Conservation (phyloP, 2,888 invertebrate species). For the Strigamia maritima region DNA sequence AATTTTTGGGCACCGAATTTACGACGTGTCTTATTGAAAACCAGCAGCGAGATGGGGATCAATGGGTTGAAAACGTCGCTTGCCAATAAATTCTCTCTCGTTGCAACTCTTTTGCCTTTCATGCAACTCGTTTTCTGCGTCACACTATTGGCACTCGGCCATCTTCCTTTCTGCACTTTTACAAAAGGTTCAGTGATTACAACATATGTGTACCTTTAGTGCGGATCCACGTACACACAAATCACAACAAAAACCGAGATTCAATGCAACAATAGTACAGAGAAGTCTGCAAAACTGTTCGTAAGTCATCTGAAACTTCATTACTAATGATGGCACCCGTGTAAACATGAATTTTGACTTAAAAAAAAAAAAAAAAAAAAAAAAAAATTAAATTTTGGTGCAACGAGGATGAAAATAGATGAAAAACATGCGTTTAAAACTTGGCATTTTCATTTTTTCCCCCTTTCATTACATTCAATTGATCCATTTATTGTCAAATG, state of each 20-base stretch:
- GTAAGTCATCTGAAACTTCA: no score
- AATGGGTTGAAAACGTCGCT: constrained; percentile 10
- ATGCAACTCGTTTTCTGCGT: constrained; percentile 5
- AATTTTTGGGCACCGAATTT: neutral
- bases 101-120: constrained; percentile 10
- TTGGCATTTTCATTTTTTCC: neutral
- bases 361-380: no score
- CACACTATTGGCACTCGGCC: neutral
- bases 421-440: neutral
- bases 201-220: neutral
- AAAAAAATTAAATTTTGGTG: no score
- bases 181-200: constrained; percentile 5
- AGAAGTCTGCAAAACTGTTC: neutral
- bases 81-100: neutral
- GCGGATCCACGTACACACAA: neutral
- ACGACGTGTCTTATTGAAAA: constrained; percentile 15
- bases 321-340: no score
- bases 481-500: constrained; percentile 2
- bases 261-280: neutral
- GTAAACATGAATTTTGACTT: no score
- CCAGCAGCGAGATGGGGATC: constrained; percentile 1
- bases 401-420: neutral
- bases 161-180: neutral
- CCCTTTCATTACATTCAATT: neutral
- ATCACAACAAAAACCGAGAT: neutral